These are phyloP conservation scores for Varanus salvator DNA, from an alignment of 2,113 vertebrate species.

Conservation along the genomic window DNA sequence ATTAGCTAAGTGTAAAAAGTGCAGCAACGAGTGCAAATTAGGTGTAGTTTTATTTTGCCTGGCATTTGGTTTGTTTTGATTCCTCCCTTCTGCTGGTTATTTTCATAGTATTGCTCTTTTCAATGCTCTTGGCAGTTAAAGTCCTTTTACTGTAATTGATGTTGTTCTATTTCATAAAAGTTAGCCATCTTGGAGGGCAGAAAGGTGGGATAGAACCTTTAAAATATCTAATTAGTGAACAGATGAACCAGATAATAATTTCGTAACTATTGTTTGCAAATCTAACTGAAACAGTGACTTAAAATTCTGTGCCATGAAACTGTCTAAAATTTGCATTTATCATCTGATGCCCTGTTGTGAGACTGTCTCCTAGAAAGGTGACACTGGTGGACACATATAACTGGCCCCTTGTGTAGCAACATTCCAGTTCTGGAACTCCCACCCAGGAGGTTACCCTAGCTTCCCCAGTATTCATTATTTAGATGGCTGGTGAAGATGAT, in stretches of 20 bases:
- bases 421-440: no score
- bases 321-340: no score
- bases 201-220: background rate
- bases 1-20: background rate
- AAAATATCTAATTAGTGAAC: background rate
- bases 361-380: no score
- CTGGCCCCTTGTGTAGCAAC: no score
- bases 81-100: background rate
- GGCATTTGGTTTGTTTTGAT: background rate
- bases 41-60: background rate
- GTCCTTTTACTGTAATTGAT: background rate
- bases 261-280: background rate
- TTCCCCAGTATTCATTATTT: no score
- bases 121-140: background rate
- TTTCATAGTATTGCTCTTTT: background rate
- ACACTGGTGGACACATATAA: no score
- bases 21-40: no score
- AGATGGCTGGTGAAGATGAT: no score
- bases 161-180: background rate
- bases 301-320: background rate
- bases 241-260: background rate
- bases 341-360: no score
- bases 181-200: background rate
- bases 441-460: no score
- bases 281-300: background rate